Base-by-base conservation (phyloP, 2,888 invertebrate genomes). In the Dexiosoma caninum region DNA sequence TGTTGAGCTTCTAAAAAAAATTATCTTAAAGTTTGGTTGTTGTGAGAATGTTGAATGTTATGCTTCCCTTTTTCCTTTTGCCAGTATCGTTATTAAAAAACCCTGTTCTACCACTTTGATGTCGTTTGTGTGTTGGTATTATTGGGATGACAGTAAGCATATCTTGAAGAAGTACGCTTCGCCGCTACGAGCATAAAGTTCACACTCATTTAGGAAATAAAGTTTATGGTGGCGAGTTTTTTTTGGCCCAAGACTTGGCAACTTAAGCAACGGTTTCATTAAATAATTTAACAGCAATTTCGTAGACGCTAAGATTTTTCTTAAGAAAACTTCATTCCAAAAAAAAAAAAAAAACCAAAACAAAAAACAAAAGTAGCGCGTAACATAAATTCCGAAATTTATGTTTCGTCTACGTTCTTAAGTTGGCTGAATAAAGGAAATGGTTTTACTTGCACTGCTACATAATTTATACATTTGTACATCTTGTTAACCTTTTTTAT, bases 131-230 rank as follows among this genome's bases (percentile, higher is more conserved):
- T n/a, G n/a, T n/a, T n/a, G n/a, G n/a, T n/a, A n/a, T n/a, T n/a
- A n/a, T n/a, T 16, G 32, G 46, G 64, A 6, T 49, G 60, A 40
- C 55, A 70, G 21, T 40, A 44, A 37, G 46, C 14, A 32, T 14
- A 70, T 35, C 5, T 9, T 9, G 14, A 21, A 55, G 19, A 35
- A 37, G 23, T 46, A 37, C 57, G 71, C 60, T 30, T 51, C 60
- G 62, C 78, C 60, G 62, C 78, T 62, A 76, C 67, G 49, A 71
- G 70, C 80, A 74, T 82, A 75, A 83, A 83, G 55, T 83, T 83
- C 83, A 83, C 83, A 83, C 83, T 83, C 77, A 70, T 67, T 76
- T 79, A 83, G 74, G 77, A 77, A 82, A 81, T 83, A 83, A 77
- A 80, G 77, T 82, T 81, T 62, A 64, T 72, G 75, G 40, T 79